A percentile compares a stretch with the other conserved stretches of the same genome.
Evolutionary conservation across 2,113 vertebrate genomes (phyloP).

Genomic region (Mugil cephalus): DNA sequence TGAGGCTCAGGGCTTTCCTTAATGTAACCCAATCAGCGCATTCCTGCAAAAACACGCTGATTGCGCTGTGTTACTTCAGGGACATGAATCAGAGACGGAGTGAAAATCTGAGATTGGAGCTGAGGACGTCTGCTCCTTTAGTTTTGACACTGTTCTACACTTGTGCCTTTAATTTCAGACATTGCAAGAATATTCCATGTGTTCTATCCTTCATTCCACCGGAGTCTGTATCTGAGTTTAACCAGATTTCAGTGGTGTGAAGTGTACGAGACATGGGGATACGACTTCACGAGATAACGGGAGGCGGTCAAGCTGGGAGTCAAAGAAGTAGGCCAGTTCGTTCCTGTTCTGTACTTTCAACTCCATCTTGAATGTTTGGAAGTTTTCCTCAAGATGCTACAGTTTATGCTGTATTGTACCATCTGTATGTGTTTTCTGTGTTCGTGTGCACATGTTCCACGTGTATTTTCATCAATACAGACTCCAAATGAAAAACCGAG

Average conservation of each 20-base stretch:
- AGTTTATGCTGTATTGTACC: neutral
- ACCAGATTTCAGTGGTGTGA: conserved; percentile 99
- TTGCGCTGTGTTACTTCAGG: conserved; percentile 14
- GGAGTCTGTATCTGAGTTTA: conserved; percentile 95
- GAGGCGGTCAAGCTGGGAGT: conserved; percentile 11
- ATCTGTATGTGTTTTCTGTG: neutral
- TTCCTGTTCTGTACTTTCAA: neutral
- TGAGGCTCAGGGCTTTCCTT: conserved; percentile 33
- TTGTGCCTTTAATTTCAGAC: conserved; percentile 46
- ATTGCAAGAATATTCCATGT: conserved; percentile 84
- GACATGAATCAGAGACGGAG: conserved; percentile 13
- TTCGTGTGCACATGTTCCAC: neutral
- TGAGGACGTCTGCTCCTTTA: neutral
- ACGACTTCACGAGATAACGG: conserved; percentile 41
- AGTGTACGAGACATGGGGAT: conserved; percentile 95
- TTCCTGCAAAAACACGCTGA: conserved; percentile 30
- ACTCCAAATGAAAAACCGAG: conserved; percentile 17
- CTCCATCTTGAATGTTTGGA: neutral
- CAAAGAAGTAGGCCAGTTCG: conserved; percentile 3
- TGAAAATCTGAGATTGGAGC: conserved; percentile 1
- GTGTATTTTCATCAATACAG: conserved; percentile 18
- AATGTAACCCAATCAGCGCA: conserved; percentile 18
- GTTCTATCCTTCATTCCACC: conserved; percentile 99
- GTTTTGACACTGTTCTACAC: conserved; percentile 4
- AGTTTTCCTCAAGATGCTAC: neutral